Percentiles rank a stretch among this genome's conserved stretches.
Evolutionary conservation across 2,888 invertebrate species (phyloP).

Genomic region (Graphium colonna): DNA sequence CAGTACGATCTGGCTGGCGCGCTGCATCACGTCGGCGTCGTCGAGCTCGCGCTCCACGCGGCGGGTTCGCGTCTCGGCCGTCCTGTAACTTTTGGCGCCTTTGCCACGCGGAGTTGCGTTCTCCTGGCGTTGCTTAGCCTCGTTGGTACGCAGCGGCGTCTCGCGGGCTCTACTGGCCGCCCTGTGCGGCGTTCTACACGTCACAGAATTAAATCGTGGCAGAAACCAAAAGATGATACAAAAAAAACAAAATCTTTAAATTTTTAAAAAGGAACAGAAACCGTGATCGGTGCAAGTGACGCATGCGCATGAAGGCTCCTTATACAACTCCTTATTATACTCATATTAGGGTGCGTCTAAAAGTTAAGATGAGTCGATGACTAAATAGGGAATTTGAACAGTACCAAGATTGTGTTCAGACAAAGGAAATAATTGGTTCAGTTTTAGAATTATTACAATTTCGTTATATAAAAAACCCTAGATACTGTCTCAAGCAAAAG

Average conservation of each 20-base stretch:
- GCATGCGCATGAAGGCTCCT: conserved; percentile 33
- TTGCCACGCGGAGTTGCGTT: conserved; percentile 54
- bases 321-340: conserved; percentile 22
- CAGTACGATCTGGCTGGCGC: conserved; percentile 93
- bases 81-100: conserved; percentile 65
- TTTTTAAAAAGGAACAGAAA: neutral
- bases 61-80: conserved; percentile 70
- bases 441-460: too few species aligned
- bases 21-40: conserved; percentile 90
- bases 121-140: conserved; percentile 42
- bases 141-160: conserved; percentile 39
- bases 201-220: too few species aligned
- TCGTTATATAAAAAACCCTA: too few species aligned
- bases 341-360: conserved; percentile 22
- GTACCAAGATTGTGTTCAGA: conserved; percentile 35
- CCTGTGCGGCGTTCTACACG: conserved; percentile 53
- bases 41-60: conserved; percentile 82
- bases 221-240: conserved; percentile 38
- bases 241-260: neutral
- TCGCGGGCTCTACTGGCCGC: conserved; percentile 49
- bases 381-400: conserved; percentile 31
- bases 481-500: too few species aligned
- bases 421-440: too few species aligned
- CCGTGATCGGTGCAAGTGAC: conserved; percentile 26
- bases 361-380: conserved; percentile 19